A percentile compares a stretch with the other conserved stretches of the same genome.
These are phyloP conservation scores for Drosophila tani DNA, from an alignment of 1,140 invertebrate genomes.

Conservation along the genomic window DNA sequence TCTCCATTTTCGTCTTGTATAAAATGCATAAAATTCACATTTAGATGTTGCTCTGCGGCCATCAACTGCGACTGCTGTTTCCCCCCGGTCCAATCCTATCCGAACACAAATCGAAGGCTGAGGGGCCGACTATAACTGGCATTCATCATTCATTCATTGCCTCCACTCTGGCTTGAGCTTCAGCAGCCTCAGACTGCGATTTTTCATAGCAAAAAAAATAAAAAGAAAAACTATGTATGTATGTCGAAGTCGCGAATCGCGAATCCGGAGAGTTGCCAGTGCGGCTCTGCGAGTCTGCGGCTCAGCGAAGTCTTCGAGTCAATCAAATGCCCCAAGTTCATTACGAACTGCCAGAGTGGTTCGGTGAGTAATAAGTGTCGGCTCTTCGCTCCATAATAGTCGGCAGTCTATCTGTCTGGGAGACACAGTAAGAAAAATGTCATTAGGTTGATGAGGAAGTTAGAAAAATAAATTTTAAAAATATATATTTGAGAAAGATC, in stretches of 20 bases:
- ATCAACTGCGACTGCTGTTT: slow-evolving; percentile 54
- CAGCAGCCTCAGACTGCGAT: slow-evolving; percentile 34
- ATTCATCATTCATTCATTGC: slow-evolving; percentile 81
- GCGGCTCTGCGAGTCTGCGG: slow-evolving; percentile 35
- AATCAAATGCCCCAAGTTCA: slow-evolving; percentile 79
- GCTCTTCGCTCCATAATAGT: slow-evolving; percentile 59
- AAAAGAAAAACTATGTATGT: slow-evolving; percentile 3
- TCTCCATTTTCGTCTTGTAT: slow-evolving; percentile 70
- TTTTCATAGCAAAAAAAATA: slow-evolving; percentile 60
- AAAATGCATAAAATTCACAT: slow-evolving; percentile 81
- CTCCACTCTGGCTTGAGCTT: slow-evolving; percentile 12
- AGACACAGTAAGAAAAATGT: neutral
- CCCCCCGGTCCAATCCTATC: slow-evolving; percentile 22
- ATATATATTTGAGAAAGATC: neutral
- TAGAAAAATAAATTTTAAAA: neutral
- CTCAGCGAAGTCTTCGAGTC: slow-evolving; percentile 50
- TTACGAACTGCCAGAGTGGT: slow-evolving; percentile 76
- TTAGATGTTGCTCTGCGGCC: slow-evolving; percentile 64
- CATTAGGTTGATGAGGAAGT: slow-evolving; percentile 5
- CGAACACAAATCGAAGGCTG: slow-evolving; percentile 25
- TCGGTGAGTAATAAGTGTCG: slow-evolving; percentile 77
- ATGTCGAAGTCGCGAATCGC: slow-evolving; percentile 59
- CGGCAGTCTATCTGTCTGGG: slow-evolving; percentile 51
- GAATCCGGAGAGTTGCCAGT: slow-evolving; percentile 30
- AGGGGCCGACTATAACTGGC: slow-evolving; percentile 43